A percentile compares a stretch with the other conserved stretches of the same genome.
These are phyloP conservation scores for Slavum lentiscoides DNA, from an alignment of 2,888 invertebrate genomes.

Conservation along the genomic window DNA sequence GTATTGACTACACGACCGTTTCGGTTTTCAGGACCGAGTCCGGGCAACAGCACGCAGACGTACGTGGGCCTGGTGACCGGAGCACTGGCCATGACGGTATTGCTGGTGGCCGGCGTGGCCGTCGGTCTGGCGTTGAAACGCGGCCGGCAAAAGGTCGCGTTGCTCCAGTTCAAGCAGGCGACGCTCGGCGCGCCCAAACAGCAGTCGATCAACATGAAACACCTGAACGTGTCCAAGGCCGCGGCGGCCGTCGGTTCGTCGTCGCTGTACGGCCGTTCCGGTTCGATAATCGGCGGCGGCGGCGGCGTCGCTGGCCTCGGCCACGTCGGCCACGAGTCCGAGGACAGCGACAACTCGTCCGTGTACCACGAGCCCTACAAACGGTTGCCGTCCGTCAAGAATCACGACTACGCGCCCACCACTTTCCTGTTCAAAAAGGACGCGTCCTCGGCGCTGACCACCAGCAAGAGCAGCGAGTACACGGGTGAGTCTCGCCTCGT, in stretches of 20 bases:
- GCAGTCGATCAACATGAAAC: slow-evolving; percentile 49
- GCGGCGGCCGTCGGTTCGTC: slow-evolving; percentile 60
- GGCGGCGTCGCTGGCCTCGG: slow-evolving; percentile 11
- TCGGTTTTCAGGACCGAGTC: slow-evolving; percentile 63
- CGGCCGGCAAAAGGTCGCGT: slow-evolving; percentile 68
- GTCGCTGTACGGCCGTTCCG: slow-evolving; percentile 40
- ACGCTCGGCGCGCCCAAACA: slow-evolving; percentile 63
- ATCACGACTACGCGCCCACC: slow-evolving; percentile 63
- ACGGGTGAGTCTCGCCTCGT: slow-evolving; percentile 60
- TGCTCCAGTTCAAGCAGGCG: slow-evolving; percentile 68
- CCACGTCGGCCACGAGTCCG: slow-evolving; percentile 60
- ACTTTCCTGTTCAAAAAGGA: slow-evolving; percentile 62
- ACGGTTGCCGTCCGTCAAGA: slow-evolving; percentile 60
- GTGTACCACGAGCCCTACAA: slow-evolving; percentile 67
- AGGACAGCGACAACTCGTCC: slow-evolving; percentile 64
- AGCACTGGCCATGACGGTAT: slow-evolving; percentile 68
- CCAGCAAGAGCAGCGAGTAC: slow-evolving; percentile 65
- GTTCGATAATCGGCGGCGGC: slow-evolving; percentile 55
- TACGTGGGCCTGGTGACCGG: slow-evolving; percentile 72
- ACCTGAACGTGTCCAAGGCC: slow-evolving; percentile 58
- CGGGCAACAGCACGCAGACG: slow-evolving; percentile 65
- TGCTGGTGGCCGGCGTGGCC: slow-evolving; percentile 69
- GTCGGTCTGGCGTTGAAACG: slow-evolving; percentile 69
- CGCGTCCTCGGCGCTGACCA: slow-evolving; percentile 56
- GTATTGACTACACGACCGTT: too few species aligned